Evolutionary conservation across 2,113 vertebrate genomes (phyloP), one percentile per base, ranked within the genome.

Genomic region (Oreocharis arfaki): DNA sequence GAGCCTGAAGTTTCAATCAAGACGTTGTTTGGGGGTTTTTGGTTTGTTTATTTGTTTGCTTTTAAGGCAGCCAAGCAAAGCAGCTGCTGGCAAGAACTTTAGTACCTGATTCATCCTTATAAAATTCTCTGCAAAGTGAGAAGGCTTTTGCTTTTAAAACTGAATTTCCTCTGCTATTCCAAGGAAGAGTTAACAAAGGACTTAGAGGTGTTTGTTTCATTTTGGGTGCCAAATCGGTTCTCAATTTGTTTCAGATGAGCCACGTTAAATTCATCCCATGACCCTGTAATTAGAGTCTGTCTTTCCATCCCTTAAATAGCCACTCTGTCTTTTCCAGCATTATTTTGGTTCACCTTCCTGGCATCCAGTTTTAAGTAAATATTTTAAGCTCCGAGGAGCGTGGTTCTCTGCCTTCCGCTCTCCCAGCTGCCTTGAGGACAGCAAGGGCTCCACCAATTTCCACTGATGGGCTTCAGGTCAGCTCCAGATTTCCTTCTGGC

Each of bases 61-160:
- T 85, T 91, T 90, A 42, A 87, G 63, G 17, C 50, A 82, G 79
- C 79, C 90, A 92, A 93, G 75, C 32, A 77, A 85, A 95, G 90
- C 91, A 92, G 35, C 47, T 70, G 78, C 55, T 95, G 61, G 50
- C 13, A 47, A 84, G 75, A 52, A 28, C 39, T 78, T 65, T 9
- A 92, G 63, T 63, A 77, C 60, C 68, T 78, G 85, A 56, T 68
- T 90, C 2, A 9, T 63, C 33, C 20, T 42, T 71, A 32, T 15
- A 91, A 92, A 91, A 87, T 56, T 52, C 49, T 55, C 52, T 84
- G 61, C n/a, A 12, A 44, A 65, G 42, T 11, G 69, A 52, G 33
- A 83, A 88, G 20, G 39, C 28, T 8, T 92, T 88, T 79, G 49
- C 63, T 95, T 83, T 90, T 83, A 42, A 39, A 76, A 47, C 42